These are phyloP conservation scores for Brachionus sp. DNA, from an alignment of 1,140 invertebrate genomes.

Conservation along the genomic window DNA sequence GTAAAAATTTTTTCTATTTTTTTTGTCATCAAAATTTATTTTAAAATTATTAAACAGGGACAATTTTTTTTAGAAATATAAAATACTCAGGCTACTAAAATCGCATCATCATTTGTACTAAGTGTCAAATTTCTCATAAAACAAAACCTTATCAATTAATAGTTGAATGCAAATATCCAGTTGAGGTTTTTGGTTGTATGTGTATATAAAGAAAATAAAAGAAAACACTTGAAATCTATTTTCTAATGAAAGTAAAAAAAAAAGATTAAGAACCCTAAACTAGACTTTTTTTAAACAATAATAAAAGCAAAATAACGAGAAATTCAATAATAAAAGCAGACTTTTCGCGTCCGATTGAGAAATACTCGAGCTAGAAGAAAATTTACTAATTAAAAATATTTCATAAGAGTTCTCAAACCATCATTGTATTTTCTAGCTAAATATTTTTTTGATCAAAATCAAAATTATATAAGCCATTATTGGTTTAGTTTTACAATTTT, in stretches of 20 bases:
- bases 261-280: background rate
- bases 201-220: background rate
- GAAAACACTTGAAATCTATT: constrained; percentile 30
- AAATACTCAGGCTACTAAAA: background rate
- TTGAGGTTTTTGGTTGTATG: background rate
- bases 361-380: background rate
- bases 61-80: too few species aligned
- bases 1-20: too few species aligned
- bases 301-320: background rate
- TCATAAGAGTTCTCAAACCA: background rate
- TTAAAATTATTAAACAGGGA: too few species aligned
- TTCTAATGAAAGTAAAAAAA: background rate
- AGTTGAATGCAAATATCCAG: constrained; percentile 12
- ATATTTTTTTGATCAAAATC: background rate
- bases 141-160: background rate
- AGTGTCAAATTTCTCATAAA: background rate
- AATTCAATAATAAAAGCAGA: constrained; percentile 21
- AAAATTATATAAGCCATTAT: background rate
- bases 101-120: background rate
- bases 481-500: background rate
- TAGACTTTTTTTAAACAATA: background rate
- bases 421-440: background rate
- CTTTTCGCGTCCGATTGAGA: constrained; percentile 25
- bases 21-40: too few species aligned
- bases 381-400: constrained; percentile 5